Base-by-base conservation (phyloP, 2,797 vertebrate species). In the Xenentodon cancila region DNA sequence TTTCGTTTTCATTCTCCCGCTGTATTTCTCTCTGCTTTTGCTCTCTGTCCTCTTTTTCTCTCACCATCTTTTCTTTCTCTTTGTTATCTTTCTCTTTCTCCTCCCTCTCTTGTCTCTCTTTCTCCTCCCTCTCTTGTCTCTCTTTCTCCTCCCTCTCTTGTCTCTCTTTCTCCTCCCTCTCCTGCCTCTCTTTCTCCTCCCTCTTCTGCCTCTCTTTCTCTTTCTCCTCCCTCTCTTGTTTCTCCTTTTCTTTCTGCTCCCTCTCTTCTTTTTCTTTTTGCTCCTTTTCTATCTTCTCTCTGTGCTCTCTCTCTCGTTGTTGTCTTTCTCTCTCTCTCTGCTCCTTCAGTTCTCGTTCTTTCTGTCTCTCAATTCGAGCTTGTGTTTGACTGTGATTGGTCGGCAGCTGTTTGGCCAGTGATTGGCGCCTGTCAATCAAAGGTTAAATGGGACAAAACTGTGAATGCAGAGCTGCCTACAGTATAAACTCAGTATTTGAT, bases 381-480 rank as follows among this genome's bases (percentile, higher is more conserved):
- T 90, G 90, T 11, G 86, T 89, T 61, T 79, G 91, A 53, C 61
- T 87, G 40, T 84, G 93, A 5, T 90, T 62, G 4, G 83, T 77
- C 6, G 82, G 84, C 0, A 91, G 73, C 5, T 91, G 92, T 80
- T 95, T 96, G 21, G 93, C 86, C n/a, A 95, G 93, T 17, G 94
- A 91, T 4, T 96, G 95, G 12, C 94, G 93, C 68, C 96, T 97
- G 81, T 56, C 48, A 57, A 27, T 53, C 6, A 71, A 27, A 13
- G 9, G 30, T 18, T 11, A 3, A 62, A 53, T 19, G 12, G 19
- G 20, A 7, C 9, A 20, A 18, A 9, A 19, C 9, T 2, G n/a
- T 11, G 20, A 12, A 47, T 22, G 20, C 13, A 15, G 45, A 8
- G 45, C 9, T 4, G 19, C 12, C 21, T 3, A 5, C 37, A 40